Percentiles rank a stretch among this genome's conserved stretches.
Evolutionary conservation across 2,113 vertebrate species (phyloP).

Genomic region (Prionailurus viverrinus): DNA sequence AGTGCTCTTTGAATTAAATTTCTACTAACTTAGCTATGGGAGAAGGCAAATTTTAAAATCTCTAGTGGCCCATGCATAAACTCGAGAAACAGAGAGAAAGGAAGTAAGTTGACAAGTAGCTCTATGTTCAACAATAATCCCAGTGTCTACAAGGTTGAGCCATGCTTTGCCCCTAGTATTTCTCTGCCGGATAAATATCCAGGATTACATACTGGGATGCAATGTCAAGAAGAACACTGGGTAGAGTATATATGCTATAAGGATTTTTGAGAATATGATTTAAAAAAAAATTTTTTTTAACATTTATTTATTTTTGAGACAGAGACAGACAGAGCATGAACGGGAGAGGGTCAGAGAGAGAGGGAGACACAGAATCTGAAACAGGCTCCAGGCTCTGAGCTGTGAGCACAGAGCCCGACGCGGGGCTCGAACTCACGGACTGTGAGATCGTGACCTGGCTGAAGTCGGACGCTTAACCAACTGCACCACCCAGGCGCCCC

Average conservation of each 20-base stretch:
- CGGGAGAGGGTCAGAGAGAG: too few relatives aligned
- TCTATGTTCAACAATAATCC: not conserved
- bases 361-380: too few relatives aligned
- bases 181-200: not conserved
- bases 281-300: not conserved
- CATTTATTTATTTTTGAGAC: too few relatives aligned
- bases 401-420: too few relatives aligned
- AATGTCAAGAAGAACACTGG: not conserved
- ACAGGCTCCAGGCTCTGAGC: too few relatives aligned
- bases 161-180: not conserved
- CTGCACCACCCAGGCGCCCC: too few relatives aligned
- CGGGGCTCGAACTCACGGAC: too few relatives aligned
- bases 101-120: not conserved
- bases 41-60: not conserved
- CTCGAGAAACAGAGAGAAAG: not conserved
- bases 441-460: too few relatives aligned
- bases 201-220: too few relatives aligned
- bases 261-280: not conserved
- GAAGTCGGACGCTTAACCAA: too few relatives aligned
- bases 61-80: not conserved
- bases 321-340: too few relatives aligned
- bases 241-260: not conserved
- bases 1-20: not conserved
- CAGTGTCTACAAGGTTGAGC: not conserved
- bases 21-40: not conserved